phyloP scores from a whole-genome alignment of 2,888 invertebrate species.

The Melanostoma scalare region DNA sequence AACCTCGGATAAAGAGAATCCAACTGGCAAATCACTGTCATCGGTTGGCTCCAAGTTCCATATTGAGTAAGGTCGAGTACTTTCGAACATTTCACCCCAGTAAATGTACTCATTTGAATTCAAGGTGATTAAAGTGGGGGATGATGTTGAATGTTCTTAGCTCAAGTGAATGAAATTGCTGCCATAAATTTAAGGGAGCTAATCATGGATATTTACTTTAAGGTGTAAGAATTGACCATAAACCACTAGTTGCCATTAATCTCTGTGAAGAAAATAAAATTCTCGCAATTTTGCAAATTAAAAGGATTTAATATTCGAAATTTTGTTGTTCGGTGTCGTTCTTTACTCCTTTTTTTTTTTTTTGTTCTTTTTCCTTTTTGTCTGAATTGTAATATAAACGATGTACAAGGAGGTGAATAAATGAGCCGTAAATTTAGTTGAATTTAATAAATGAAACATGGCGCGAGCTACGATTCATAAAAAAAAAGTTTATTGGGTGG shows the following conservation, averaged over 20 bases:
- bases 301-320: slow-evolving; percentile 34
- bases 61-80: slow-evolving; percentile 30
- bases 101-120: neutral
- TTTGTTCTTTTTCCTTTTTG: neutral
- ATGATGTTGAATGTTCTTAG: slow-evolving; percentile 1
- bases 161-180: slow-evolving; percentile 41
- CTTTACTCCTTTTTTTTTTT: slow-evolving; percentile 18
- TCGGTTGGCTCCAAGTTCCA: neutral
- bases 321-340: slow-evolving; percentile 24
- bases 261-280: slow-evolving; percentile 6
- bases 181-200: slow-evolving; percentile 53
- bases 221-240: slow-evolving; percentile 51
- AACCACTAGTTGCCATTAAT: slow-evolving; percentile 67
- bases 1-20: slow-evolving; percentile 58
- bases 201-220: slow-evolving; percentile 59
- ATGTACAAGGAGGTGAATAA: too few relatives aligned
- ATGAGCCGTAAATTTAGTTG: too few relatives aligned
- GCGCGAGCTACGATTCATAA: too few relatives aligned
- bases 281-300: slow-evolving; percentile 43
- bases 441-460: too few relatives aligned
- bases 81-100: slow-evolving; percentile 8
- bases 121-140: slow-evolving; percentile 22
- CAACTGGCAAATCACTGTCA: neutral
- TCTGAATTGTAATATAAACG: too few relatives aligned
- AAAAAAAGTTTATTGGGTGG: too few relatives aligned